A percentile compares a stretch with the other conserved stretches of the same genome.
These are phyloP conservation scores for Arctocebus calabarensis DNA, from an alignment of 2,797 vertebrate species.

Conservation along the genomic window DNA sequence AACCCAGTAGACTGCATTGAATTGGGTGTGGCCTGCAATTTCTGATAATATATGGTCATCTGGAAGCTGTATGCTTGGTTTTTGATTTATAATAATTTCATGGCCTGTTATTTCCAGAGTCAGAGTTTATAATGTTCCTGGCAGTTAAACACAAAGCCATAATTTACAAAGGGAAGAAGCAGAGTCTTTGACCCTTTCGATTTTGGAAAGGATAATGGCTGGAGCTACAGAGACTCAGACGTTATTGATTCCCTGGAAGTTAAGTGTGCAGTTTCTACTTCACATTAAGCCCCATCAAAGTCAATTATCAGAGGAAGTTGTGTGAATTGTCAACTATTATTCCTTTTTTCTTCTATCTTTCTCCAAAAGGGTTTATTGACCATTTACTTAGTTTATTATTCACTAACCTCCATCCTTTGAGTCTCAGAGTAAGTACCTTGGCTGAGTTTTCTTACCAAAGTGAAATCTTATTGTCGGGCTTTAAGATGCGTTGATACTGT, in stretches of 20 bases:
- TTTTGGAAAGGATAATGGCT: not conserved
- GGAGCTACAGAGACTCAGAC: not conserved
- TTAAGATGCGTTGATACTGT: not conserved
- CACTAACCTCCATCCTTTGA: not conserved
- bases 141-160: constrained; percentile 54
- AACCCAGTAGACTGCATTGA: not conserved
- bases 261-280: too few species aligned
- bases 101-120: not conserved
- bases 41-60: not conserved
- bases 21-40: not conserved
- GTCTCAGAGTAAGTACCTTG: not conserved
- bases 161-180: constrained; percentile 23
- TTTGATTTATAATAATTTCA: constrained; percentile 52
- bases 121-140: not conserved
- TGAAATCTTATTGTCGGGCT: not conserved
- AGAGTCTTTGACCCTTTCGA: not conserved
- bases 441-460: not conserved
- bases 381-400: not conserved
- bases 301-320: not conserved
- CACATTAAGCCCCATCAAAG: not conserved
- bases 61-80: constrained; percentile 42
- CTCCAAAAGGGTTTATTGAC: not conserved
- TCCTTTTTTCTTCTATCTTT: not conserved
- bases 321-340: not conserved
- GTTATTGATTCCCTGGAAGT: not conserved